phyloP scores from a whole-genome alignment of 2,888 invertebrate species.

The Geophilus truncorum region DNA sequence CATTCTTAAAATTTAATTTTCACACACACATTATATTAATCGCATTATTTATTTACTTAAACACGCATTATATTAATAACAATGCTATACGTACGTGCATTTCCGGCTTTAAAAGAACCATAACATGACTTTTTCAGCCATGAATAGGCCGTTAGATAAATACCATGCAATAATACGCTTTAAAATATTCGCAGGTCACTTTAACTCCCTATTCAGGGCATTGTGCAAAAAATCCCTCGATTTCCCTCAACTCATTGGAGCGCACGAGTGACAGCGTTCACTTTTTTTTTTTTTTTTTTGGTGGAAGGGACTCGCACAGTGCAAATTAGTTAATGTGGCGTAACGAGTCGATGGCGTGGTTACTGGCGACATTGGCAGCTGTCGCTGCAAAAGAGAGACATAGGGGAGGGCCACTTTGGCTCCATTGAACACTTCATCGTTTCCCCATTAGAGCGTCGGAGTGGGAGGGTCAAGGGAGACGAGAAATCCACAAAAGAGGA shows the following conservation, averaged over 20 bases:
- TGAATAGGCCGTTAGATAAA: too few species aligned
- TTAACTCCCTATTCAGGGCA: too few species aligned
- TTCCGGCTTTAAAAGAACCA: too few species aligned
- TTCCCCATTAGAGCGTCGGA: conserved; percentile 1
- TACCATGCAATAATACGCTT: too few species aligned
- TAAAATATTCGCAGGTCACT: not conserved
- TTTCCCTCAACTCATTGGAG: not conserved
- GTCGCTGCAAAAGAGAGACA: not conserved
- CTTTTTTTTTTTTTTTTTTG: not conserved
- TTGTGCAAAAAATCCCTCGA: not conserved
- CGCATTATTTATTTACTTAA: too few species aligned
- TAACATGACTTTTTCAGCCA: too few species aligned
- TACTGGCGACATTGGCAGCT: not conserved
- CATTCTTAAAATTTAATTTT: too few species aligned
- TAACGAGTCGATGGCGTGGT: conserved; percentile 22
- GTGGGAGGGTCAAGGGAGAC: conserved; percentile 8
- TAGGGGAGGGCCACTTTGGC: not conserved
- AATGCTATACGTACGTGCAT: too few species aligned
- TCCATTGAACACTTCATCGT: conserved; percentile 27
- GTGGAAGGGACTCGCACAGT: not conserved
- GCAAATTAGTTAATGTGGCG: conserved; percentile 25
- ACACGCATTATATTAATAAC: too few species aligned
- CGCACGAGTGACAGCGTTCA: not conserved
- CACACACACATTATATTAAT: too few species aligned
- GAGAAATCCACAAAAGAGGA: not conserved